phyloP scores from a whole-genome alignment of 2,797 vertebrate species.

The Uromys caudimaculatus region DNA sequence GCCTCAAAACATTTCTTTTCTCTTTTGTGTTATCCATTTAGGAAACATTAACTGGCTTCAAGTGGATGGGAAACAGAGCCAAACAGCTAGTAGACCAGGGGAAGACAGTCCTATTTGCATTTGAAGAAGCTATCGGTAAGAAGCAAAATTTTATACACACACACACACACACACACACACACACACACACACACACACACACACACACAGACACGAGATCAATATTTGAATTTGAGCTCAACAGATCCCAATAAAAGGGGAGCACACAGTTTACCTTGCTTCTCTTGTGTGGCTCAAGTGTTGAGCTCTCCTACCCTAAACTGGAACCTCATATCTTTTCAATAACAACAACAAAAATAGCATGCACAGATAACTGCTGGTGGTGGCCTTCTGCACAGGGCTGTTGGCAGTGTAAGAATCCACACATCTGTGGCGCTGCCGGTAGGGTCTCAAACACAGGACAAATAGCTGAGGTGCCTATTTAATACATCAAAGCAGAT shows the following conservation, averaged over 20 bases:
- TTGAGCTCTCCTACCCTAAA: not conserved
- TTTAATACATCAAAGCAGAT: not conserved
- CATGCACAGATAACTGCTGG: not conserved
- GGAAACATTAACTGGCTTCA: conserved; percentile 99
- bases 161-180: too few species aligned
- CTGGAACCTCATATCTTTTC: not conserved
- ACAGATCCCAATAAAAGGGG: not conserved
- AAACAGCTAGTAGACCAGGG: conserved; percentile 94
- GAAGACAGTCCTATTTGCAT: conserved; percentile 97
- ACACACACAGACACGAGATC: not conserved
- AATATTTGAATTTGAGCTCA: not conserved
- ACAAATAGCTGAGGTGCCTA: not conserved
- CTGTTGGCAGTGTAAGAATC: not conserved
- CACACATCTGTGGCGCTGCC: not conserved
- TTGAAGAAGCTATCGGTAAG: conserved; percentile 99
- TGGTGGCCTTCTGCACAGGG: not conserved
- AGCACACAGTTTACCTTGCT: not conserved
- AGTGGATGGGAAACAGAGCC: conserved; percentile 99
- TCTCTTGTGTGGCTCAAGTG: not conserved
- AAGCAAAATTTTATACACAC: too few species aligned
- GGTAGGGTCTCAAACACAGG: not conserved
- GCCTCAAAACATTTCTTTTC: not conserved
- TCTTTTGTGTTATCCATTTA: conserved; percentile 78
- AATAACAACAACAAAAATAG: not conserved
- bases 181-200: too few species aligned